Conservation (phyloP, 2,888 invertebrate genomes). For the Cheilosia pagana region DNA sequence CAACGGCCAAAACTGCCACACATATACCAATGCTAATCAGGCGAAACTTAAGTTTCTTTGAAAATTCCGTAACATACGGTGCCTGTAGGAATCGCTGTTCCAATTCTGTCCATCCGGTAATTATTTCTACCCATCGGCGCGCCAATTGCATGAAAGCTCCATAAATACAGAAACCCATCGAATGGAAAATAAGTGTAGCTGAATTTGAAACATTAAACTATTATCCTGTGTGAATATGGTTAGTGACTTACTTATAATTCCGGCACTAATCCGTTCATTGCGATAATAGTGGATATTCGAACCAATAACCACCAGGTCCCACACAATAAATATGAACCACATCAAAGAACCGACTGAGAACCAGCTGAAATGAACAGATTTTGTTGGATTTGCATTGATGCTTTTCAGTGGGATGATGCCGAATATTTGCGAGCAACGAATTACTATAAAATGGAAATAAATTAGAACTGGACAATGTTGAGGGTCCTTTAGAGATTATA, state of each 20-base stretch:
- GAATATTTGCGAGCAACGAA: constrained; percentile 46
- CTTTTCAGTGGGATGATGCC: constrained; percentile 58
- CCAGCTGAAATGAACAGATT: constrained; percentile 41
- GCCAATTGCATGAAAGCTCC: constrained; percentile 43
- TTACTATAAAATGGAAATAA: constrained; percentile 15
- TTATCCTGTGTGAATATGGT: too few relatives aligned
- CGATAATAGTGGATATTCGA: neutral
- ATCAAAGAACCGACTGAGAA: constrained; percentile 24
- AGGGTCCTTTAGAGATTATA: neutral
- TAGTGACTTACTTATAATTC: constrained; percentile 36
- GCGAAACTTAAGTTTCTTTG: constrained; percentile 18
- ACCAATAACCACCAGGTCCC: constrained; percentile 38
- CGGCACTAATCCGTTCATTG: constrained; percentile 15
- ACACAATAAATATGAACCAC: constrained; percentile 42
- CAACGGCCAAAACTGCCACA: constrained; percentile 29
- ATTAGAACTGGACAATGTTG: neutral
- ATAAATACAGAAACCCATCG: constrained; percentile 60
- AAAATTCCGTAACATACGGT: constrained; percentile 27
- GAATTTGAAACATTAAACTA: neutral
- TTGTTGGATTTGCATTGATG: constrained; percentile 2
- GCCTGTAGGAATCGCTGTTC: constrained; percentile 46
- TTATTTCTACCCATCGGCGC: constrained; percentile 45
- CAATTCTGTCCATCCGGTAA: constrained; percentile 51
- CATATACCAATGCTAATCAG: constrained; percentile 25
- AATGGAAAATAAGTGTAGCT: constrained; percentile 52